Evolutionary conservation across 2,888 invertebrate genomes (phyloP).

Genomic region (Agriotes lineatus): DNA sequence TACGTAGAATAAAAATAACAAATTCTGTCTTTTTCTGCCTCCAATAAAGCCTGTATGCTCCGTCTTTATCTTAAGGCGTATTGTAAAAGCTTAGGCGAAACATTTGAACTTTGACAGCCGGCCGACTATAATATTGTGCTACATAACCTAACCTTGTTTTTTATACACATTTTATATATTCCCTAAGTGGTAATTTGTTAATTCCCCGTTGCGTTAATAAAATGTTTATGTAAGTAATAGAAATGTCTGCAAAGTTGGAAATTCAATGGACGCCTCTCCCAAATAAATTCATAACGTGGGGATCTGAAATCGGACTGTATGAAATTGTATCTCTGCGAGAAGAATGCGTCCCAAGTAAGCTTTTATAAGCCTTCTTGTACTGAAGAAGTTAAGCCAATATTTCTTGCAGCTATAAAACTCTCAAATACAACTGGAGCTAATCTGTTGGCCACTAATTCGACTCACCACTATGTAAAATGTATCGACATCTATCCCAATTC

Average conservation of each 20-base stretch:
- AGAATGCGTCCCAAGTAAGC: constrained; percentile 63
- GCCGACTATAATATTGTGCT: too few relatives aligned
- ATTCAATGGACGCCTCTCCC: constrained; percentile 89
- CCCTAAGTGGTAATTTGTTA: neutral
- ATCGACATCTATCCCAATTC: constrained; percentile 87
- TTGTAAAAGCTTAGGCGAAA: neutral
- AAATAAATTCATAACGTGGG: constrained; percentile 91
- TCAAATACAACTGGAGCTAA: constrained; percentile 79
- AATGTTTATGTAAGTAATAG: neutral
- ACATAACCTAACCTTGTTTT: constrained; percentile 20
- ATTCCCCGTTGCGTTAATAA: neutral
- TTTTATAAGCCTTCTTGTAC: neutral
- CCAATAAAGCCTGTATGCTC: neutral
- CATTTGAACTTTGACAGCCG: constrained; percentile 19
- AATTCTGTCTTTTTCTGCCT: neutral
- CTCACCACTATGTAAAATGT: constrained; percentile 85
- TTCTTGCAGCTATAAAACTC: constrained; percentile 72
- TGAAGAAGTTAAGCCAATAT: neutral
- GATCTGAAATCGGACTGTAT: constrained; percentile 89
- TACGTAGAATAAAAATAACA: neutral
- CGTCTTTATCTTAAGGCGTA: neutral
- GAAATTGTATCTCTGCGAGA: constrained; percentile 78
- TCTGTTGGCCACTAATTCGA: constrained; percentile 79
- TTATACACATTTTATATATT: neutral
- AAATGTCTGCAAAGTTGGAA: constrained; percentile 75